Conservation (phyloP, 2,113 vertebrate genomes). For the Sturnus vulgaris region DNA sequence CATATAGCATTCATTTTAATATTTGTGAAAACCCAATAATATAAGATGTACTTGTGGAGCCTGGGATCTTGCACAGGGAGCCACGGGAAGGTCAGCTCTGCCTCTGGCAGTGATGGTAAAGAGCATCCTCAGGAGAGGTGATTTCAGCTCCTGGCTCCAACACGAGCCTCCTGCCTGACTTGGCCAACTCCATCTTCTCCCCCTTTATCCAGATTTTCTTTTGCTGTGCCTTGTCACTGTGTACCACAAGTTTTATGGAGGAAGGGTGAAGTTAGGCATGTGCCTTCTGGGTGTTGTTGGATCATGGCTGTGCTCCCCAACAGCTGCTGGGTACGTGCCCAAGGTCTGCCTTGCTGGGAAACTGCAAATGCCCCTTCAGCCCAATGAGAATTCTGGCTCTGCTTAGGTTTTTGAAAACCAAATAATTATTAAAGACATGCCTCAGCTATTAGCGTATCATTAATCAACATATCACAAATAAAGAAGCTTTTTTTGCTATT, state of each 20-base stretch:
- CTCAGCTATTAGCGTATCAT: not conserved
- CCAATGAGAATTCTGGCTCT: not conserved
- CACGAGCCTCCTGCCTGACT: not conserved
- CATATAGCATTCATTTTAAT: too few species aligned
- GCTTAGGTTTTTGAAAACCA: not conserved
- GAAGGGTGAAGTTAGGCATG: not conserved
- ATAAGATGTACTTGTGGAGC: not conserved
- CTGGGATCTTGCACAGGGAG: not conserved
- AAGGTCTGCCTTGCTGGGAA: not conserved
- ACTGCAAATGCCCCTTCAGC: not conserved
- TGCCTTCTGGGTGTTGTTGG: not conserved
- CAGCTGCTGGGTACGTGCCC: not conserved
- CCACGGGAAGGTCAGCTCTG: not conserved
- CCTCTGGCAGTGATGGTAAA: not conserved
- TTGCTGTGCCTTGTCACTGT: not conserved
- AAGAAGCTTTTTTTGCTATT: not conserved
- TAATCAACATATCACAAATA: not conserved
- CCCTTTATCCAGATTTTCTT: not conserved
- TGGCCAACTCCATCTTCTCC: not conserved
- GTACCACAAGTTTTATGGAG: not conserved
- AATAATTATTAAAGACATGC: not conserved
- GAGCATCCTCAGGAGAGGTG: not conserved
- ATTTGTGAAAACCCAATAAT: too few species aligned
- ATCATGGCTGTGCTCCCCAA: not conserved
- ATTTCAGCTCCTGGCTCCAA: constrained; percentile 44